These are phyloP conservation scores for Strigamia maritima DNA, from an alignment of 2,888 invertebrate species.

Conservation along the genomic window DNA sequence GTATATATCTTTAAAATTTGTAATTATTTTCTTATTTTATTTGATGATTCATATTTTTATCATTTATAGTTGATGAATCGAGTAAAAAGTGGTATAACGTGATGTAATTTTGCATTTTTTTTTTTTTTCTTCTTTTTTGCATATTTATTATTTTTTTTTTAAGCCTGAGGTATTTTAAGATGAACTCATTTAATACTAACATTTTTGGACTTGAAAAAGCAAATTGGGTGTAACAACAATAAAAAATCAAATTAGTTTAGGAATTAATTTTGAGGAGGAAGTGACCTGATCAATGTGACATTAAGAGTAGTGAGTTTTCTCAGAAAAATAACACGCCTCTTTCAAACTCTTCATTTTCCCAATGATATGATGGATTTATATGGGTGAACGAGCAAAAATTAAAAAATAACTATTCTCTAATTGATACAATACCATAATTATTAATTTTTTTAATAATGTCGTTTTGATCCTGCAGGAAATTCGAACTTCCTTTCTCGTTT, in stretches of 20 bases:
- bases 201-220: neutral
- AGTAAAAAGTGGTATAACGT: slow-evolving; percentile 21
- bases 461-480: neutral
- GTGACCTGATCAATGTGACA: neutral
- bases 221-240: slow-evolving; percentile 1
- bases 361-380: neutral
- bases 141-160: neutral
- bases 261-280: slow-evolving; percentile 22
- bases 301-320: neutral
- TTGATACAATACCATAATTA: too few relatives aligned
- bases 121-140: neutral
- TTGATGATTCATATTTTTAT: slow-evolving; percentile 6
- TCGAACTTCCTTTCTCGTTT: neutral
- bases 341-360: neutral
- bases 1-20: neutral
- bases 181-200: neutral
- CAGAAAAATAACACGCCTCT: slow-evolving; percentile 1
- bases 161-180: neutral
- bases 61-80: neutral
- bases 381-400: too few relatives aligned
- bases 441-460: neutral
- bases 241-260: neutral
- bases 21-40: neutral
- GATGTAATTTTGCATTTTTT: neutral
- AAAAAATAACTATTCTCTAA: too few relatives aligned